Evolutionary conservation across 2,797 vertebrate species (phyloP).

Genomic region (Phalanger gymnotis): DNA sequence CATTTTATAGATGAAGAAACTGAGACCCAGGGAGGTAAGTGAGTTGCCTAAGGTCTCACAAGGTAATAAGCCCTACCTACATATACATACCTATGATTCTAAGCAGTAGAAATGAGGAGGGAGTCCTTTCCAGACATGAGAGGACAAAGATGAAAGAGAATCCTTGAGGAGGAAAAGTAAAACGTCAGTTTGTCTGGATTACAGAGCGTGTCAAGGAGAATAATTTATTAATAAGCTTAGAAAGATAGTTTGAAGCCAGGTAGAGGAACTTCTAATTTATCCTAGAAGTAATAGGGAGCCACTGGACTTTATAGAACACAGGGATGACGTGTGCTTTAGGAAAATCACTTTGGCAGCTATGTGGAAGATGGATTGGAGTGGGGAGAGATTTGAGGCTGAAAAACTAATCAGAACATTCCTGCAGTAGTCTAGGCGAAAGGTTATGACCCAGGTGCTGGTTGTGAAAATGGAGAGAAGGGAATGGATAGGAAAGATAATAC

Average conservation of each 20-base stretch:
- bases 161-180: background rate
- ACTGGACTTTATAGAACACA: background rate
- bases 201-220: background rate
- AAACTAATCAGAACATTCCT: background rate
- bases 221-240: background rate
- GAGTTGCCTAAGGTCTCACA: too few relatives aligned
- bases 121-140: background rate
- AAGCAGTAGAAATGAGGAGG: background rate
- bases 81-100: background rate
- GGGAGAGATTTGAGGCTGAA: background rate
- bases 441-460: background rate
- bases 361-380: background rate
- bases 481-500: background rate
- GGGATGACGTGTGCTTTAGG: background rate
- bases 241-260: background rate
- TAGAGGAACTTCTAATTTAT: background rate
- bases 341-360: background rate
- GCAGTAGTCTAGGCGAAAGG: background rate
- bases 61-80: too few relatives aligned
- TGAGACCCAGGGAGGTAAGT: too few relatives aligned
- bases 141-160: background rate
- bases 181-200: background rate
- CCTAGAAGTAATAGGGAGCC: background rate
- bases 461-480: background rate
- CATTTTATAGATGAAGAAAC: too few relatives aligned